Base-by-base conservation (phyloP, 1,140 invertebrate species). In the Drosophila arawakana region DNA sequence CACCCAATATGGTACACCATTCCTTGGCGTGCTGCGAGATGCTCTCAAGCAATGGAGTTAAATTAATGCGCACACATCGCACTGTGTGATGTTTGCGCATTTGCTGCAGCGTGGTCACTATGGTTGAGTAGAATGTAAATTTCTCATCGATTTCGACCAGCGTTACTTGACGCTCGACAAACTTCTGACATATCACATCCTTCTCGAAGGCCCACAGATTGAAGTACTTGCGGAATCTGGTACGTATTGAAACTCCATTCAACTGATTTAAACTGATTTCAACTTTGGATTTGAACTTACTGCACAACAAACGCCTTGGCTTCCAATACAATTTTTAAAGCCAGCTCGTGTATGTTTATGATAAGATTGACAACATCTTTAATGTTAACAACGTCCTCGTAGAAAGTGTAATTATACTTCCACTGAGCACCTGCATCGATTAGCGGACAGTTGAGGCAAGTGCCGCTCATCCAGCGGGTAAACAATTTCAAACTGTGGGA, bases 171-270 rank as follows among this genome's bases (percentile, higher is more conserved):
- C 95, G 95, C 34, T 93, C 92, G 3, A 96, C 93, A 93, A 97
- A 98, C 90, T 96, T 96, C 75, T 97, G 95, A 73, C 96, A 96
- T 3, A 95, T 94, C 11, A 94, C 84, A 54, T 94, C 93, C 93
- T 98, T 98, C 82, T 98, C 96, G 75, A 94, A 95, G 8, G 94
- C 94, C 97, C 97, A 98, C 4, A 98, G 93, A 91, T 95, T 95
- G 68, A 94, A 94, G 88, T 90, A 91, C 59, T 91, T 91, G 71
- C 80, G 80, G 54, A 92, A 92, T 81, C 91, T 92, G 44, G 11
- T 30, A 18, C 11, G 34, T 10, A 15, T 30, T 13, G 9, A 41
- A 41, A 11, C 39, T n/a, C 9, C 1, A 41, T 10, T 5, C 8
- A 18, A 35, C 2, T 13, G 0, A 46, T 41, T 43, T 21, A 5